Conservation (phyloP, 2,888 invertebrate species). For the Aphidius colemani region DNA sequence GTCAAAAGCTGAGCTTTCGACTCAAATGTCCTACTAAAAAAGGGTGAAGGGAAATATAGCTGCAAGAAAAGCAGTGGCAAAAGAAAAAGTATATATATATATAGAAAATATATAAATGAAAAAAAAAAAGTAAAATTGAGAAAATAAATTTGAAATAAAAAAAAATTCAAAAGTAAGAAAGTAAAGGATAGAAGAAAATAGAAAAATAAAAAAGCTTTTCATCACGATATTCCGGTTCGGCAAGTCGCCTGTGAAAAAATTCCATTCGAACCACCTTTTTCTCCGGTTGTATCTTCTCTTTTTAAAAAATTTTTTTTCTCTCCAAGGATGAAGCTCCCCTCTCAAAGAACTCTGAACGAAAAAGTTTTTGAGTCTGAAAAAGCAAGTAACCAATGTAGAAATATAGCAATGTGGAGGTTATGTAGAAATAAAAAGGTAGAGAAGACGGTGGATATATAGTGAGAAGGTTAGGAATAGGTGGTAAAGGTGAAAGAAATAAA, state of each 20-base stretch:
- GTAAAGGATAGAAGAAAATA: conserved; percentile 18
- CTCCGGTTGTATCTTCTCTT: conserved; percentile 7
- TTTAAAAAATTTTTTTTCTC: conserved; percentile 15
- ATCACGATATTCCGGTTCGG: conserved; percentile 30
- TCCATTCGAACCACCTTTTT: conserved; percentile 26
- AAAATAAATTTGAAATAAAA: background rate
- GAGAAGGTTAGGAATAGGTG: background rate
- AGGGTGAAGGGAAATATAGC: too few relatives aligned
- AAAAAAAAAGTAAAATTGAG: background rate
- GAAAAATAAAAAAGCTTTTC: conserved; percentile 30
- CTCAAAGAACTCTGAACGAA: conserved; percentile 20
- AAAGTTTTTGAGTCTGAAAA: conserved; percentile 14
- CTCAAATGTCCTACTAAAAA: background rate
- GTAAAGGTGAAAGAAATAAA: background rate
- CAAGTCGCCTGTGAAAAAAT: conserved; percentile 30
- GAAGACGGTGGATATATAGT: background rate
- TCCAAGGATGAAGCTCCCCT: conserved; percentile 11
- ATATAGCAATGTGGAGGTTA: conserved; percentile 6
- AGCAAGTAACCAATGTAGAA: conserved; percentile 1
- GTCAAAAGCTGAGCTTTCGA: too few relatives aligned
- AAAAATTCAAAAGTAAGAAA: background rate
- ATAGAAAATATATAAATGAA: background rate
- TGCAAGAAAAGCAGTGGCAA: background rate
- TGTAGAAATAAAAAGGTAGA: background rate
- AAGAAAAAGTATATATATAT: background rate